Percentiles rank a stretch among this genome's conserved stretches.
Conservation (phyloP, 2,888 invertebrate species). For the Synanthedon formicaeformis region DNA sequence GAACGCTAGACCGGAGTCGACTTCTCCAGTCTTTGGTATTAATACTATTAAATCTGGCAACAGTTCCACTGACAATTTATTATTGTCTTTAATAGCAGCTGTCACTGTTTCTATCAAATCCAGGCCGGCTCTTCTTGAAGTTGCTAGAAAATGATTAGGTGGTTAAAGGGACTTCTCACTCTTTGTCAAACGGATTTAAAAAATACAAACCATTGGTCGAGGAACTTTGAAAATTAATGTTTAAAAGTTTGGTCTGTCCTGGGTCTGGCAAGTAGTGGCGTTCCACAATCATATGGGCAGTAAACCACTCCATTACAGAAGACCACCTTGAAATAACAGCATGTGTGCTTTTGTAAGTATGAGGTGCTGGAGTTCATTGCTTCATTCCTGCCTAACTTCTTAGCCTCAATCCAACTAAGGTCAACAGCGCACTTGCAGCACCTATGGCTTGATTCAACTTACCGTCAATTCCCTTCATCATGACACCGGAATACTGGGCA, state of each 20-base stretch:
- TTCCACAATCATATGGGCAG: too few species aligned
- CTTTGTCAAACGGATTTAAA: neutral
- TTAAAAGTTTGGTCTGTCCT: too few species aligned
- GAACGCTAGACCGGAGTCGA: slow-evolving; percentile 13
- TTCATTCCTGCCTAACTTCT: too few species aligned
- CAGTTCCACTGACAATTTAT: slow-evolving; percentile 18
- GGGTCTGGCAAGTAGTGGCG: too few species aligned
- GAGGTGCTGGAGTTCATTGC: too few species aligned
- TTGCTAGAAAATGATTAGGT: slow-evolving; percentile 22
- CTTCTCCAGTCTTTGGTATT: slow-evolving; percentile 17
- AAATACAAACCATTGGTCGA: neutral
- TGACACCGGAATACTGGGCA: slow-evolving; percentile 12
- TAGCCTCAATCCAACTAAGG: too few species aligned
- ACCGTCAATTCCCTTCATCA: slow-evolving; percentile 18
- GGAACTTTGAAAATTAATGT: neutral
- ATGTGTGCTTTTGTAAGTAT: too few species aligned
- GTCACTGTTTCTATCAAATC: slow-evolving; percentile 27
- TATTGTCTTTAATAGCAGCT: slow-evolving; percentile 24
- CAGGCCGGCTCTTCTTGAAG: slow-evolving; percentile 19
- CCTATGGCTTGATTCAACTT: slow-evolving; percentile 8
- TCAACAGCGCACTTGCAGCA: too few species aligned
- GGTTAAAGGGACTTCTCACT: neutral
- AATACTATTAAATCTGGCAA: slow-evolving; percentile 21
- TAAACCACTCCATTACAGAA: too few species aligned
- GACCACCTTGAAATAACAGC: too few species aligned